Evolutionary conservation across 2,797 vertebrate species (phyloP).

Genomic region (Artibeus lituratus): DNA sequence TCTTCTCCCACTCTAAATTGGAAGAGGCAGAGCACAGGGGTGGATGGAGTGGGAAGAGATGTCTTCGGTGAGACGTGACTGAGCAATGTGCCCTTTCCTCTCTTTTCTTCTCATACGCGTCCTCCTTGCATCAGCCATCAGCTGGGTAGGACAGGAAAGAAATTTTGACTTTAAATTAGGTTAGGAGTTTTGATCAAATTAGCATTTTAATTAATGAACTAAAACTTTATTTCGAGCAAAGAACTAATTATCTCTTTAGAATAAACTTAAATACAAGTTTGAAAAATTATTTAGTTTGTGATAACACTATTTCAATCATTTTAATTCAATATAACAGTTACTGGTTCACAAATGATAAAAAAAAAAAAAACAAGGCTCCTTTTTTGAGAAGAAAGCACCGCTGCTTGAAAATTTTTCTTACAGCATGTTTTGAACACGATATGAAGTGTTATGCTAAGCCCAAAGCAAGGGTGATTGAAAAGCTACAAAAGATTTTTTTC

Average conservation of each 20-base stretch:
- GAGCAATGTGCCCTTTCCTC: too few relatives aligned
- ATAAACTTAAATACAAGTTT: not conserved
- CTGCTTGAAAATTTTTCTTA: not conserved
- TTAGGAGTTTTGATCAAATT: not conserved
- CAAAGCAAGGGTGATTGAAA: not conserved
- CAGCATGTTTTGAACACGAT: not conserved
- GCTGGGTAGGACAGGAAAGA: not conserved
- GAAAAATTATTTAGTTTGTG: not conserved
- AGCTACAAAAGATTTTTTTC: not conserved
- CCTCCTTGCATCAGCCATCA: not conserved
- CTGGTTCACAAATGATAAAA: not conserved
- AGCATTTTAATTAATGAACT: not conserved
- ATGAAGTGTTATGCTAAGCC: not conserved
- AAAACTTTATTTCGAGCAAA: not conserved
- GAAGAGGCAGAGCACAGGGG: not conserved
- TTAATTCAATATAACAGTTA: not conserved
- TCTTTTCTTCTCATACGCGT: not conserved
- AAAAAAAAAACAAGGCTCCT: fast-evolving
- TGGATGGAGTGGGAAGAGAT: not conserved
- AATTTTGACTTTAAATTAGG: not conserved
- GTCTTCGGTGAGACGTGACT: not conserved
- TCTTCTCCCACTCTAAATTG: not conserved
- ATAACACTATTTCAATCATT: not conserved
- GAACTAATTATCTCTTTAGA: not conserved
- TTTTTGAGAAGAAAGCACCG: not conserved